Base-by-base conservation (phyloP, 2,113 vertebrate genomes). In the Chiloscyllium plagiosum region DNA sequence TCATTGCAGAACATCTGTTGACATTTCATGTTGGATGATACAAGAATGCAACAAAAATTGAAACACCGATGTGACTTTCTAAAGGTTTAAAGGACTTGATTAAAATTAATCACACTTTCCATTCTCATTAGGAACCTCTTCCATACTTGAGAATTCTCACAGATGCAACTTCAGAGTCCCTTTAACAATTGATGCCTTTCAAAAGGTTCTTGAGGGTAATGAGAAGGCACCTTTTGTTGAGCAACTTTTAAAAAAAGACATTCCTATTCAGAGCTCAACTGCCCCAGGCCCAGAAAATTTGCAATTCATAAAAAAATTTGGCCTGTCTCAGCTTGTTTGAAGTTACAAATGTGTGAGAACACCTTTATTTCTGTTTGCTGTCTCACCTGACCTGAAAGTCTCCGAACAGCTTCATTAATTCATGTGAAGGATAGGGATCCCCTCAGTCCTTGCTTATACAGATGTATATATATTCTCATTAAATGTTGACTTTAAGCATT, bases 301-400 rank as follows among this genome's bases (percentile, higher is more conserved):
- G 50, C 93, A 50, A 95, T 95, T 72, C 66, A 95, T 95, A 70
- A 95, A 26, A 50, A 26, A 47, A 70, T 26, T 70, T 70, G 68
- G 24, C 42, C 68, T 72, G 7, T 56, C 50, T 89, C 42, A 89
- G 47, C 22, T 50, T 29, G 37, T 50, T 72, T 95, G 93, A 95
- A 72, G 61, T 69, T 70, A 22, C 65, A 69, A 69, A 72, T 42
- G 24, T 47, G 24, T 50, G 42, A 95, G 93, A 72, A 69, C 93
- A 95, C 93, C 93, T 95, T 95, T 70, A 95, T 70, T 95, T 95
- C 93, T 95, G 68, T 8, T 47, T 69, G 42, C 66, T 72, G 70
- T 72, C 93, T 95, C 66, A 72, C 50, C 93, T 50, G 47, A 95
- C 93, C 69, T 95, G 68, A 70, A 95, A 72, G 68, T 72, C 47